Evolutionary conservation across 2,888 invertebrate species (phyloP).

Genomic region (Seira musarum): DNA sequence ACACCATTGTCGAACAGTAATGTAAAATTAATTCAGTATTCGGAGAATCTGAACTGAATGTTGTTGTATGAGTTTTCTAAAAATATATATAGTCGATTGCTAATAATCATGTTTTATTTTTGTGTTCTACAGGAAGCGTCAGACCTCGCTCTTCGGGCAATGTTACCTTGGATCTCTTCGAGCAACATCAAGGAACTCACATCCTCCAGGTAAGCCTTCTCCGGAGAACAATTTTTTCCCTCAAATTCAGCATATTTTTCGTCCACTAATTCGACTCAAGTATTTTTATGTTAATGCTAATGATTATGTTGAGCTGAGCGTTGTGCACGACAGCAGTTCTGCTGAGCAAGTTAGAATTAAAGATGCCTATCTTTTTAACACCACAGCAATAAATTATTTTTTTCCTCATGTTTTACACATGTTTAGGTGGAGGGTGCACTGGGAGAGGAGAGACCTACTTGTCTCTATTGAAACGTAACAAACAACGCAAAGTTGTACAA

Average conservation of each 20-base stretch:
- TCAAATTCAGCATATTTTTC: too few species aligned
- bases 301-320: slow-evolving; percentile 38
- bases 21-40: too few species aligned
- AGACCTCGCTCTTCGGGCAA: slow-evolving; percentile 79
- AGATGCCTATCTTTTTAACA: slow-evolving; percentile 56
- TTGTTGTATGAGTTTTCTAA: too few species aligned
- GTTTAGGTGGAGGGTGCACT: slow-evolving; percentile 14
- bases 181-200: slow-evolving; percentile 97
- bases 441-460: too few species aligned
- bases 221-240: too few species aligned
- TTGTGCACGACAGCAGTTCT: too few species aligned
- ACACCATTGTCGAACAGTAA: too few species aligned
- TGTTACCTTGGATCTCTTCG: slow-evolving; percentile 90
- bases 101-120: slow-evolving; percentile 18
- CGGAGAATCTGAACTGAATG: too few species aligned
- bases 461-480: too few species aligned
- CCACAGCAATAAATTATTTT: slow-evolving; percentile 56
- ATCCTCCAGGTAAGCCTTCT: slow-evolving; percentile 93
- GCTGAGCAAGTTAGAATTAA: slow-evolving; percentile 44
- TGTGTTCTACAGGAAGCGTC: slow-evolving; percentile 80
- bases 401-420: slow-evolving; percentile 16
- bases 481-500: too few species aligned
- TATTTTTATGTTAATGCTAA: slow-evolving; percentile 56
- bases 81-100: too few species aligned
- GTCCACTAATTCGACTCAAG: too few species aligned